Percentiles rank a stretch among this genome's conserved stretches.
These are phyloP conservation scores for Nothoprocta perdicaria DNA, from an alignment of 2,113 vertebrate genomes.

Conservation along the genomic window DNA sequence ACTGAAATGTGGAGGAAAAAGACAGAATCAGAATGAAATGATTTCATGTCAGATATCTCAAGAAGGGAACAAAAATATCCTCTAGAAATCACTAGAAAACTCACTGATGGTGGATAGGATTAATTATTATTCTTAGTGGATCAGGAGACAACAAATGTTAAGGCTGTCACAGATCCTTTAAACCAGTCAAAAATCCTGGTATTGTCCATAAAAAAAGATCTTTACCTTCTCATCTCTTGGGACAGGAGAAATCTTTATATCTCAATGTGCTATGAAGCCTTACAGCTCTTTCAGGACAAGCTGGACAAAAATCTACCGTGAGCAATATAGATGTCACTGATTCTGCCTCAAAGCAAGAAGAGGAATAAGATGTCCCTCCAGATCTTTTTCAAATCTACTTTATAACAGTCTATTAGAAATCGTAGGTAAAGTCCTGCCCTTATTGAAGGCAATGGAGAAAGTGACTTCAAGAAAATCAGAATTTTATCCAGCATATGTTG, in stretches of 20 bases:
- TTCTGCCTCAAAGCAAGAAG: neutral
- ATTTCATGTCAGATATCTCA: neutral
- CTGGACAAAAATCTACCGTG: constrained; percentile 4
- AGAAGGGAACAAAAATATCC: neutral
- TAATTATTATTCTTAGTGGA: neutral
- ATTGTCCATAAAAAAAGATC: neutral
- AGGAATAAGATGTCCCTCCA: neutral
- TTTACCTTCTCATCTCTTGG: neutral
- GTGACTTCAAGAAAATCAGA: neutral
- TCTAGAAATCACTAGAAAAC: neutral
- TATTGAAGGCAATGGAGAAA: neutral
- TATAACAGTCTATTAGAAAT: neutral
- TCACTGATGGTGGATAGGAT: neutral
- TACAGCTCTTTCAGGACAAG: neutral
- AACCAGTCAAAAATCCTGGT: neutral
- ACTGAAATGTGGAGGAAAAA: neutral
- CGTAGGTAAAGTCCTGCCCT: neutral
- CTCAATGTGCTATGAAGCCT: neutral
- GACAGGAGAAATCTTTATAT: neutral
- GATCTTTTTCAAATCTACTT: neutral
- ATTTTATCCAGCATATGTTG: neutral
- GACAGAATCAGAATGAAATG: accelerated
- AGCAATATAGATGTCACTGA: neutral
- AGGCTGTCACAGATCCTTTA: neutral
- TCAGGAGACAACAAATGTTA: neutral